Evolutionary conservation across 2,113 vertebrate genomes (phyloP).

Genomic region (Eleginops maclovinus): DNA sequence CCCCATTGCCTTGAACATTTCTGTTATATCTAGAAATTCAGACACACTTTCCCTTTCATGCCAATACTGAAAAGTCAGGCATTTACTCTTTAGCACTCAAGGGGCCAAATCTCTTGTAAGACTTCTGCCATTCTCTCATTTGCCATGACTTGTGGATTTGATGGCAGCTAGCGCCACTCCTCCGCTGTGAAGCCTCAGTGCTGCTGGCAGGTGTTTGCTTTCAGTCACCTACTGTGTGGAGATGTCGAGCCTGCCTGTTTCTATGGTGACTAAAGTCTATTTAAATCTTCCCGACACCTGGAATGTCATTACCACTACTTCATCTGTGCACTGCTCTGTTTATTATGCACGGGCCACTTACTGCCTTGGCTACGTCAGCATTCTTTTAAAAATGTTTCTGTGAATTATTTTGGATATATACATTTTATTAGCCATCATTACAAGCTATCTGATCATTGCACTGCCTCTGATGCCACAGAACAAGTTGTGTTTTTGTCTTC

Average conservation of each 20-base stretch:
- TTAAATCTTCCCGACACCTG: conserved; percentile 58
- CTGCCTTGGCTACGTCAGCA: not conserved
- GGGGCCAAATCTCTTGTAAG: conserved; percentile 15
- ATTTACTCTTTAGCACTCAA: conserved; percentile 22
- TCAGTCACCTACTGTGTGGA: conserved; percentile 58
- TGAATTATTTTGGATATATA: not conserved
- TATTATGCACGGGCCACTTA: conserved; percentile 19
- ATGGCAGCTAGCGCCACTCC: not conserved
- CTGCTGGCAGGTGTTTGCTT: conserved; percentile 64
- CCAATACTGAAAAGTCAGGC: conserved; percentile 1
- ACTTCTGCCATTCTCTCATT: conserved; percentile 20
- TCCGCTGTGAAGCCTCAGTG: conserved; percentile 6
- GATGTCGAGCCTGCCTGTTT: conserved; percentile 45
- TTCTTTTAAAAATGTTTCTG: not conserved
- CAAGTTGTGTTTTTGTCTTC: not conserved
- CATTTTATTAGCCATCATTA: not conserved
- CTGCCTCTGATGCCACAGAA: conserved; percentile 39
- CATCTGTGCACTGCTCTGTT: conserved; percentile 30
- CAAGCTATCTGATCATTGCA: conserved; percentile 18
- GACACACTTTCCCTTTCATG: not conserved
- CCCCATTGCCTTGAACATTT: not conserved
- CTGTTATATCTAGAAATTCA: not conserved
- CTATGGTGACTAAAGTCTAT: conserved; percentile 64
- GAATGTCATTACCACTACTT: conserved; percentile 45
- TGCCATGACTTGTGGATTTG: conserved; percentile 14